Evolutionary conservation across 2,888 invertebrate species (phyloP).

Genomic region (Drosophila stalkeri): DNA sequence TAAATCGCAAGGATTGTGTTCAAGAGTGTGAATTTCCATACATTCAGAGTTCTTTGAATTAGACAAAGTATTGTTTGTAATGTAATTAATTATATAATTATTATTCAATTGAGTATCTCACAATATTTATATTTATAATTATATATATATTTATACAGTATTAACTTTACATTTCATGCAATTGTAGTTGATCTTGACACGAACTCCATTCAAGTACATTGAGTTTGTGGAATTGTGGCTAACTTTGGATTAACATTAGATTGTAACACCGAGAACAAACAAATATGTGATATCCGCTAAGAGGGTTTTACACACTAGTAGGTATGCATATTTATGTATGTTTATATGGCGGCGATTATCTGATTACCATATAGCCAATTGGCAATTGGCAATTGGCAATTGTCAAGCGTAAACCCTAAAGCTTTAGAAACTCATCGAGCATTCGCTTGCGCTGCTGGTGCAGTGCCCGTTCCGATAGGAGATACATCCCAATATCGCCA

Average conservation of each 20-base stretch:
- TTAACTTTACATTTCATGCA: constrained; percentile 70
- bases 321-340: constrained; percentile 24
- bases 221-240: constrained; percentile 17
- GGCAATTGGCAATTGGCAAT: constrained; percentile 13
- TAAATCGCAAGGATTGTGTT: constrained; percentile 22
- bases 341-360: constrained; percentile 10
- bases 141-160: constrained; percentile 57
- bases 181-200: constrained; percentile 46
- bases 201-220: constrained; percentile 20
- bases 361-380: neutral
- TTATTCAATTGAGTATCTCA: constrained; percentile 48
- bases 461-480: constrained; percentile 71
- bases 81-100: constrained; percentile 11
- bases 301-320: constrained; percentile 35
- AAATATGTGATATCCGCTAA: constrained; percentile 77
- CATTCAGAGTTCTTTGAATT: constrained; percentile 49
- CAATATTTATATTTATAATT: constrained; percentile 39
- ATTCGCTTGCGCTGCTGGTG: constrained; percentile 76
- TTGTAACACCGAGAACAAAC: constrained; percentile 73
- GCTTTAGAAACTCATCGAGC: constrained; percentile 77
- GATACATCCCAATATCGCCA: constrained; percentile 78
- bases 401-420: constrained; percentile 42
- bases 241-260: constrained; percentile 53
- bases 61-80: constrained; percentile 25
- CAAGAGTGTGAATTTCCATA: constrained; percentile 24